A percentile compares a stretch with the other conserved stretches of the same genome.
Evolutionary conservation across 2,113 vertebrate species (phyloP).

Genomic region (Halcyon malimbica): DNA sequence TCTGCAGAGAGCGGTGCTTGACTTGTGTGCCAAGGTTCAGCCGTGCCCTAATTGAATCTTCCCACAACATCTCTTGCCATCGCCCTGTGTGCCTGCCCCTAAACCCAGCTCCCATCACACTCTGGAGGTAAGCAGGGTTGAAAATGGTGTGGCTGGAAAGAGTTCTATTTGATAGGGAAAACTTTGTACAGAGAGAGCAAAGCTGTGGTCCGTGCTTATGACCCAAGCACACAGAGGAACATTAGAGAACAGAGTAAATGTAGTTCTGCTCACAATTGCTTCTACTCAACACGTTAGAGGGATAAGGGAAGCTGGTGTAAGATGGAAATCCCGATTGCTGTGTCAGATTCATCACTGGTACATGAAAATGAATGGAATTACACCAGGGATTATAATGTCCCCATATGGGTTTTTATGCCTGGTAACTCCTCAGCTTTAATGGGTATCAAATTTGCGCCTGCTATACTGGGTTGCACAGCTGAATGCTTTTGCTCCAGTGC

Average conservation of each 20-base stretch:
- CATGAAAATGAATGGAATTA: constrained; percentile 43
- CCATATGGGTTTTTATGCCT: constrained; percentile 46
- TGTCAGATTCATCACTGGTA: background rate
- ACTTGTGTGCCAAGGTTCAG: background rate
- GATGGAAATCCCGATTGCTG: background rate
- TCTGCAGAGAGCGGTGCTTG: background rate
- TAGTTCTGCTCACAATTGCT: background rate
- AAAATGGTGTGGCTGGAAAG: background rate
- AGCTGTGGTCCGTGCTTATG: background rate
- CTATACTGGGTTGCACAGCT: constrained; percentile 19
- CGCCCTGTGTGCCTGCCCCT: background rate
- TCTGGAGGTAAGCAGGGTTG: background rate
- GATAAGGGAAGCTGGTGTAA: background rate
- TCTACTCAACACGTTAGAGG: background rate
- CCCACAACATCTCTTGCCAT: fast-evolving
- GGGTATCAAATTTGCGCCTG: constrained; percentile 60
- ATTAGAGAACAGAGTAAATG: background rate
- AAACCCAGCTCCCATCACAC: background rate
- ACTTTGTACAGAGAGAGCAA: background rate
- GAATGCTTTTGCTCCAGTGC: constrained; percentile 47
- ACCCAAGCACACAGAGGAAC: background rate
- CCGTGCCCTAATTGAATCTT: background rate
- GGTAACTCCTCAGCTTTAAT: constrained; percentile 46
- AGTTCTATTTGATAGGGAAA: background rate
- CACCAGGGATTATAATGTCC: constrained; percentile 46